phyloP scores from a whole-genome alignment of 2,888 invertebrate genomes.

The Drosophila hamatofila region DNA sequence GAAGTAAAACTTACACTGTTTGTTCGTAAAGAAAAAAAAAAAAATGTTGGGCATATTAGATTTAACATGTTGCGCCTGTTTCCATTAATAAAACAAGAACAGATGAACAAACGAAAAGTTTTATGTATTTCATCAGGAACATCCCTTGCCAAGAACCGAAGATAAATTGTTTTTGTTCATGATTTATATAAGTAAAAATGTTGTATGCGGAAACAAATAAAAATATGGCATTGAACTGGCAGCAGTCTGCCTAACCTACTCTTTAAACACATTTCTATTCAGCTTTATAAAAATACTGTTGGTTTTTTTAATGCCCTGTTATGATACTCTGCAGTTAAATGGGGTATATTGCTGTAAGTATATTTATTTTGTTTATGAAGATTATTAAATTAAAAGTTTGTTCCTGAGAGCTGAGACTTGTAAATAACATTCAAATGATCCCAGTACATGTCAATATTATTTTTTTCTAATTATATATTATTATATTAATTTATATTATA shows the following conservation, averaged over 20 bases:
- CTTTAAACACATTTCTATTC: neutral
- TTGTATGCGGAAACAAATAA: slow-evolving; percentile 17
- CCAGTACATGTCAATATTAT: no score
- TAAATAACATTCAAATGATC: no score
- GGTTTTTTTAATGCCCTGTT: no score
- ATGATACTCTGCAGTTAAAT: no score
- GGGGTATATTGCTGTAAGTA: no score
- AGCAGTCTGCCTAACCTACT: slow-evolving; percentile 19
- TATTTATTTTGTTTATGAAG: no score
- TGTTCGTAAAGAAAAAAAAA: slow-evolving; percentile 29
- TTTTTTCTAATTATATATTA: no score
- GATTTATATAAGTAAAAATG: slow-evolving; percentile 65
- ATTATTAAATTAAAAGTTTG: no score
- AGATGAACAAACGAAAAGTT: slow-evolving; percentile 53
- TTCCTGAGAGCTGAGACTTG: no score
- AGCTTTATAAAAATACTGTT: no score
- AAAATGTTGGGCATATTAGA: slow-evolving; percentile 63
- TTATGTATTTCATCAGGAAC: slow-evolving; percentile 41
- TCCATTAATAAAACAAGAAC: slow-evolving; percentile 42
- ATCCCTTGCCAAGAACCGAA: slow-evolving; percentile 75
- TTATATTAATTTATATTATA: no score
- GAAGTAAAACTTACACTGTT: slow-evolving; percentile 30
- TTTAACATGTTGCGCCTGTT: slow-evolving; percentile 71
- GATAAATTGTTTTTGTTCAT: slow-evolving; percentile 80
- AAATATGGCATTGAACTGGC: slow-evolving; percentile 56